Evolutionary conservation across 2,113 vertebrate genomes (phyloP), one percentile per base, ranked within the genome.

Genomic region (Calidris pygmaea): DNA sequence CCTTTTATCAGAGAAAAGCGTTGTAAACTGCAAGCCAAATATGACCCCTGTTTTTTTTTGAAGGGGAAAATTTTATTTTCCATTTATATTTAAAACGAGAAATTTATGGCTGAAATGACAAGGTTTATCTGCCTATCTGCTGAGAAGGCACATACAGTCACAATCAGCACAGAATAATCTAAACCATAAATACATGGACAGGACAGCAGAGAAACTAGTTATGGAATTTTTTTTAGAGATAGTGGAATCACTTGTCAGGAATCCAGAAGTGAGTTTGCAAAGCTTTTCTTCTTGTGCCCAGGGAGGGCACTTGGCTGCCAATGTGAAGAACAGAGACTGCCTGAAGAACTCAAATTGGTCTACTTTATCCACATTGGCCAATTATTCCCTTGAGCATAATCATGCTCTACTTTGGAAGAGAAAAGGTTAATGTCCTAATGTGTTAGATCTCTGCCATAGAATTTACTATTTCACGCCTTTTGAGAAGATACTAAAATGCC

Each of bases 1-100:
- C 3, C 30, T 27, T 80, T 59, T 60, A 35, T 62, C 2, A 3
- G 10, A 74, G 14, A 67, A 79, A 82, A 67, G 1, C 8, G 24
- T 21, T 45, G 30, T 34, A 41, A 85, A 81, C 22, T 71, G 16
- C 13, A 48, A 5, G 5, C 8, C 14, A 63, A 55, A 48, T 84
- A 76, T n/a, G 5, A 63, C 3, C 3, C 11, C 1, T 70, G 3
- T 14, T 0, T 18, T 58, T 47, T 52, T 68, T 71, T 21, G 2
- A 19, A 50, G 35, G 9, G 13, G 6, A 18, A n/a, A 59, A 8
- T 7, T 67, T 75, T 32, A 35, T 70, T 87, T 85, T 72, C 9
- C 19, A 19, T 32, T 72, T 73, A 27, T 58, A 48, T 78, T 78
- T 87, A 66, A 90, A 90, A 35, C 2, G 17, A 32, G 35, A 81